Evolutionary conservation across 2,888 invertebrate genomes (phyloP).

Genomic region (Callinectes sapidus): DNA sequence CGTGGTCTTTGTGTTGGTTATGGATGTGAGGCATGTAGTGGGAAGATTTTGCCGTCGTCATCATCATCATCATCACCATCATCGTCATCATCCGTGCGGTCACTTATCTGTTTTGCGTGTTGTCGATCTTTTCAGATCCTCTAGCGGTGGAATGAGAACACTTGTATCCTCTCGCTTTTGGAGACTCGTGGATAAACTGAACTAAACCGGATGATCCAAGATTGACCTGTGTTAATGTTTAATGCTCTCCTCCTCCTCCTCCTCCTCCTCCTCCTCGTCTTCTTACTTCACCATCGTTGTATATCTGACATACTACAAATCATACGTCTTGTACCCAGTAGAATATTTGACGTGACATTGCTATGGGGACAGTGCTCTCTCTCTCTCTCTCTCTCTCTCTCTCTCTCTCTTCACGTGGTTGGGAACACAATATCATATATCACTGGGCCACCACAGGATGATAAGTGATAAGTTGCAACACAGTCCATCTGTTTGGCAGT

Average conservation of each 20-base stretch:
- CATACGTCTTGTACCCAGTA: neutral
- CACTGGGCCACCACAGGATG: neutral
- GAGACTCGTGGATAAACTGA: neutral
- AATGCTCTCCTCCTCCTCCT: constrained; percentile 11
- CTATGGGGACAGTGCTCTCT: neutral
- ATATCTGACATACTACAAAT: neutral
- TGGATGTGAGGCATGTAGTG: neutral
- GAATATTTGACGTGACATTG: neutral
- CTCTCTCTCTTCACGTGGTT: neutral
- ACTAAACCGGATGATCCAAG: neutral
- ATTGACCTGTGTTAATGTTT: neutral
- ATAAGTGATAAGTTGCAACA: neutral
- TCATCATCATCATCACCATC: neutral
- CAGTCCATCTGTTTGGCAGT: neutral
- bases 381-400: neutral
- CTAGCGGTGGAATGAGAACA: neutral
- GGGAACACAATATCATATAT: neutral
- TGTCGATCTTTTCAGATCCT: neutral
- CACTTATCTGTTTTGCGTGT: neutral
- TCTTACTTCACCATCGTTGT: neutral
- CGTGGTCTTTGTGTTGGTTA: neutral
- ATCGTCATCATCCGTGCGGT: neutral
- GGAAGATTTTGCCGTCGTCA: too few species aligned
- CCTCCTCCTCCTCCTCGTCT: neutral
- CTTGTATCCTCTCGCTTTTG: neutral